phyloP scores from a whole-genome alignment of 2,888 invertebrate genomes.

The Parochlus steinenii region DNA sequence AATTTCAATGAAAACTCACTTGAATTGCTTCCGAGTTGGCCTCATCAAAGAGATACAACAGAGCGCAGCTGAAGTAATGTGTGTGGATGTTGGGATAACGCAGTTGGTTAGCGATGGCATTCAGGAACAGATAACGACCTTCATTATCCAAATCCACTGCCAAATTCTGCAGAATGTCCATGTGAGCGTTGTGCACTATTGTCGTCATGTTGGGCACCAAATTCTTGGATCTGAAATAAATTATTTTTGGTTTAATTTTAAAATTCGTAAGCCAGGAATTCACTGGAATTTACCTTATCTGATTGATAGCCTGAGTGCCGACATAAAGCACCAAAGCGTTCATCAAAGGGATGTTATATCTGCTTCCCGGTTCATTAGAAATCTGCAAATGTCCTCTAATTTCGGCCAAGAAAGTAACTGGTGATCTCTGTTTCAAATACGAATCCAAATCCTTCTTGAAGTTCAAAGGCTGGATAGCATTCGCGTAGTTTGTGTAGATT shows the following conservation, averaged over 20 bases:
- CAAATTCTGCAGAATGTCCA: constrained; percentile 99
- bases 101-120: constrained; percentile 96
- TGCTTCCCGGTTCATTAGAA: constrained; percentile 70
- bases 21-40: constrained; percentile 95
- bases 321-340: constrained; percentile 96
- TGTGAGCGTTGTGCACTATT: constrained; percentile 96
- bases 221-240: constrained; percentile 52
- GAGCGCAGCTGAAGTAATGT: constrained; percentile 96
- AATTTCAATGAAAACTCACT: constrained; percentile 14
- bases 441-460: constrained; percentile 96
- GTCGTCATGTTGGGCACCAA: constrained; percentile 90
- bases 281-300: constrained; percentile 37
- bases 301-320: constrained; percentile 87
- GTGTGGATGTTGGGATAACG: constrained; percentile 99
- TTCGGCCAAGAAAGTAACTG: constrained; percentile 90
- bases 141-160: constrained; percentile 96
- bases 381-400: constrained; percentile 80
- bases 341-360: constrained; percentile 91
- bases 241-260: background rate
- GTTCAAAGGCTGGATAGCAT: constrained; percentile 68
- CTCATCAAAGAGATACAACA: constrained; percentile 92
- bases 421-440: constrained; percentile 84
- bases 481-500: constrained; percentile 73
- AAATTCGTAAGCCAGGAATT: background rate
- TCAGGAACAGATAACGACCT: constrained; percentile 88